Evolutionary conservation across 1,140 invertebrate genomes (phyloP), one percentile per base, ranked within the genome.

Genomic region (Coenobita brevimanus): DNA sequence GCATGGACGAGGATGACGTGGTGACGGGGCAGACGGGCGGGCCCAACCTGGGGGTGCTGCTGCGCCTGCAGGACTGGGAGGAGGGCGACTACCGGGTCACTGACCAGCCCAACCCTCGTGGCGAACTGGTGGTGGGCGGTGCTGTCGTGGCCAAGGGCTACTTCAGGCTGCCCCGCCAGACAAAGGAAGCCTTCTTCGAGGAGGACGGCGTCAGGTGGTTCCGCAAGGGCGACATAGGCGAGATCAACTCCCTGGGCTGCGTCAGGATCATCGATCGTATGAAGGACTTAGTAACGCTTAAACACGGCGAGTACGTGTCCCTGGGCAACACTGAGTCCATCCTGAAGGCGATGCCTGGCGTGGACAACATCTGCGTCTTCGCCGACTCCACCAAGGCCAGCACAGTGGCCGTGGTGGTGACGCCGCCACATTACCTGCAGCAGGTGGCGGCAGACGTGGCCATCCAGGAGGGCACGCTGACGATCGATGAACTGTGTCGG

Each of bases 271-370:
- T 91, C 82, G 98, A 99, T 93, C 96, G 98, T 84, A 99, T 99
- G 93, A 99, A 99, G 93, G 98, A 99, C 94, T 94, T 99, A 84
- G 97, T 99, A 6, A 99, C 99, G 93, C 93, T 99, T 15, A 98
- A 99, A 93, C 96, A 97, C 41, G 98, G 98, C 71, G 98, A 99
- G 93, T 99, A 99, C 92, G 97, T 99, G 1, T 98, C 97, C n/a
- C 93, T 99, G 64, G 97, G 97, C 64, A 98, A 98, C 93, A 93
- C 95, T 96, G 95, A 97, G 93, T 95, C 98, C 0, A 96, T 97
- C 92, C 93, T 99, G 89, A 98, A 99, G 92, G 98, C 98, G 0
- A 97, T 96, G 91, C 95, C 97, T 3, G 92, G 98, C 36, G 96
- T 99, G 17, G 98, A 99, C 91, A 99, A 99, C 92, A 97, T 99